Base-by-base conservation (phyloP, 1,140 invertebrate species). In the Eupristina koningsbergeri region DNA sequence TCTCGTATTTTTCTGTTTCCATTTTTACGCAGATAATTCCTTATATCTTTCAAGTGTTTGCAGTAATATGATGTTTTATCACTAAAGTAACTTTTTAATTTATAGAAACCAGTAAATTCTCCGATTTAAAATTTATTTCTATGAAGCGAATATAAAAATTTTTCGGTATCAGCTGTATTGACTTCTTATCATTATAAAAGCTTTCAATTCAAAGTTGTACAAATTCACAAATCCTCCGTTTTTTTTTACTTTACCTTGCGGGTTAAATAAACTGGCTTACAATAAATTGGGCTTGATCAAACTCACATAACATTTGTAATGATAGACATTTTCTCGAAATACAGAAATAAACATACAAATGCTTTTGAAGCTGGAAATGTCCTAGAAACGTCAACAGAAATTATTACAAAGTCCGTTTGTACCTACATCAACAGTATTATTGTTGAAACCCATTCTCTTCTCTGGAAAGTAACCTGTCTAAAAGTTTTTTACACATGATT, bases 371-470 rank as follows among this genome's bases (percentile, higher is more conserved):
- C 76, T 69, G 36, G 45, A 11, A 53, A 81, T 34, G 79, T 73
- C 50, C 47, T 34, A 81, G 67, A 73, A 73, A 58, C n/a, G 79
- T 81, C 67, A 73, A 73, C 47, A 58, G 34, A 58, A 81, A 81
- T 58, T 15, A 50, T 81, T 61, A n/a, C 47, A 73, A 58, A 81
- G 45, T 81, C 53, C 26, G 50, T 39, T 78, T 75, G 15, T 50
- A 34, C n/a, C 45, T 31, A 75, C 29, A 50, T 47, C 29, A 50
- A 50, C 39, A 31, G 11, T 29, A 73, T 73, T 73, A 47, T 73
- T 47, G 41, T 29, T 45, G 26, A 5, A 8, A 73, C 13, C 19
- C 8, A 15, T 47, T 73, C 13, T 45, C 41, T 45, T 45, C 22
- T 45, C 29, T 45, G 13, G 39, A 73, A 41, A 73, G 64, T 67